phyloP scores from a whole-genome alignment of 2,888 invertebrate species.

The Criorhina ranunculi region DNA sequence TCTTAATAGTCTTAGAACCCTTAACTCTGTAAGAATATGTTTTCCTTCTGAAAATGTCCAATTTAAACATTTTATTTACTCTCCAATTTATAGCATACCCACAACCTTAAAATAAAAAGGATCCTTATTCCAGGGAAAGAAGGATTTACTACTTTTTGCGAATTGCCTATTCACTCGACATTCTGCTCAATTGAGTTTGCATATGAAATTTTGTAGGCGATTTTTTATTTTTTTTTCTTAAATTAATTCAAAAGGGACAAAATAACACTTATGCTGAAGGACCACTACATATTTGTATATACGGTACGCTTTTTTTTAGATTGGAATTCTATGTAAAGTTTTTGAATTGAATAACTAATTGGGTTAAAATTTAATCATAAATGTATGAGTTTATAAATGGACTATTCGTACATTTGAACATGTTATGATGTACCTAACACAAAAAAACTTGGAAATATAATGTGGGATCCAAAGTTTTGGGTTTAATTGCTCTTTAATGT shows the following conservation, averaged over 20 bases:
- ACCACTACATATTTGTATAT: slow-evolving; percentile 2
- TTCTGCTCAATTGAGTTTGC: slow-evolving; percentile 59
- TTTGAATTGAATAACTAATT: slow-evolving; percentile 58
- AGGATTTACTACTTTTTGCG: slow-evolving; percentile 28
- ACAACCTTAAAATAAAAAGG: slow-evolving; percentile 8
- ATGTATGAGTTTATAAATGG: background rate
- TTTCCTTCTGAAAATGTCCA: background rate
- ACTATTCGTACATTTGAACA: too few species aligned
- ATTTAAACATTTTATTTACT: slow-evolving; percentile 11
- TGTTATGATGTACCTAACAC: too few species aligned
- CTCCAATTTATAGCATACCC: slow-evolving; percentile 8
- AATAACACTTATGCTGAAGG: slow-evolving; percentile 17
- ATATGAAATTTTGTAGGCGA: slow-evolving; percentile 42
- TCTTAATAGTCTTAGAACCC: slow-evolving; percentile 1
- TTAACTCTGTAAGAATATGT: background rate
- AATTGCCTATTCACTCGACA: slow-evolving; percentile 54
- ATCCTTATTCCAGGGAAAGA: slow-evolving; percentile 1
- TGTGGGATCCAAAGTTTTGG: too few species aligned
- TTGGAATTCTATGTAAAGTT: slow-evolving; percentile 23
- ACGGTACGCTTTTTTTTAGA: slow-evolving; percentile 3
- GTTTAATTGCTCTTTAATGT: too few species aligned
- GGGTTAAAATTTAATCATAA: slow-evolving; percentile 25
- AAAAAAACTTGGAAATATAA: too few species aligned
- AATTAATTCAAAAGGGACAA: slow-evolving; percentile 54
- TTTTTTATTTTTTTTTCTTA: slow-evolving; percentile 23